Evolutionary conservation across 2,888 invertebrate genomes (phyloP).

Genomic region (Galerucella nymphaeae): DNA sequence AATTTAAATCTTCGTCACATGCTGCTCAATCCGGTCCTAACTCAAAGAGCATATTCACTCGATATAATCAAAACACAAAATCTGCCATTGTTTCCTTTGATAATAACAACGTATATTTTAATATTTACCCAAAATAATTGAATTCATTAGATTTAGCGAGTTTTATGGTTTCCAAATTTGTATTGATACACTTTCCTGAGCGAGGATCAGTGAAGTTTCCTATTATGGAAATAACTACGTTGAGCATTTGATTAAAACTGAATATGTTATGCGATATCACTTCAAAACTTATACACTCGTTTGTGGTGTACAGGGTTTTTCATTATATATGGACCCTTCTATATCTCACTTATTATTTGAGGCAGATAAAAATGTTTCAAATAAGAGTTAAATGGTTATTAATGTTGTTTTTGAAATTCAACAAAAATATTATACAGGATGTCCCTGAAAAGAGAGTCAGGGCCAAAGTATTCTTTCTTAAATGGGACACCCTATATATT

Average conservation of each 20-base stretch:
- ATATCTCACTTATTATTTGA: no score
- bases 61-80: not conserved
- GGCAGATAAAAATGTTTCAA: no score
- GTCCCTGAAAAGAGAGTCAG: no score
- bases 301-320: not conserved
- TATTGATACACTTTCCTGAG: not conserved
- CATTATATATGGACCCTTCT: no score
- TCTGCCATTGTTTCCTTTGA: not conserved
- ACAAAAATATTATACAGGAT: no score
- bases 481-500: no score
- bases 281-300: not conserved
- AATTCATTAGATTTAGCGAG: not conserved
- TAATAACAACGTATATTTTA: not conserved
- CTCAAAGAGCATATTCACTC: no score
- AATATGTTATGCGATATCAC: not conserved
- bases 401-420: no score
- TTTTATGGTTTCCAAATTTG: not conserved
- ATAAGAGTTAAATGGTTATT: no score
- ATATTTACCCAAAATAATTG: not conserved
- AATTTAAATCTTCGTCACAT: not conserved
- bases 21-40: no score
- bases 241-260: constrained; percentile 1
- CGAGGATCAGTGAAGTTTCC: constrained; percentile 3
- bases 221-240: not conserved
- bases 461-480: no score